Conservation (phyloP, 1,140 invertebrate genomes). For the Calliopsis andreniformis region DNA sequence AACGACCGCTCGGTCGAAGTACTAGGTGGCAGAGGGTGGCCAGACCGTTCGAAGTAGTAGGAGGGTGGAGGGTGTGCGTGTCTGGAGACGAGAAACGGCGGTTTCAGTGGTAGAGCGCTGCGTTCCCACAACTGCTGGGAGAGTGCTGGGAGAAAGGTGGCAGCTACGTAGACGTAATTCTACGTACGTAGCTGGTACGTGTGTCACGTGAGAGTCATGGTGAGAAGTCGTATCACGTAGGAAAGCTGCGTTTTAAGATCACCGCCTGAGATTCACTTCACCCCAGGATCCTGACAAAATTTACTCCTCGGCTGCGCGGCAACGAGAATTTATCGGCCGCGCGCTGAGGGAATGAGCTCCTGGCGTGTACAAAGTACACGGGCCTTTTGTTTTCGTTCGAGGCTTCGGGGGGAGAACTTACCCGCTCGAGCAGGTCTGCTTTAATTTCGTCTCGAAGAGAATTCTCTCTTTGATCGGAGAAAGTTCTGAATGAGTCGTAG, state of each 20-base stretch:
- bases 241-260: constrained; percentile 11
- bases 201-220: not conserved
- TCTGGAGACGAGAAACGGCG: constrained; percentile 24
- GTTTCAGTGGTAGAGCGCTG: constrained; percentile 32
- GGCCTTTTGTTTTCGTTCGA: not conserved
- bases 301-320: not conserved
- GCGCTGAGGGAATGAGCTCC: not conserved
- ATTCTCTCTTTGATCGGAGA: not conserved
- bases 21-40: not conserved
- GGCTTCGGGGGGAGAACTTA: too few species aligned
- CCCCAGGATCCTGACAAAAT: not conserved
- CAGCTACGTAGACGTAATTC: constrained; percentile 20
- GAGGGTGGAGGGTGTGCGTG: not conserved
- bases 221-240: constrained; percentile 20
- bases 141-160: not conserved
- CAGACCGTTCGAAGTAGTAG: not conserved
- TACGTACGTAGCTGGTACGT: not conserved
- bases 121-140: not conserved
- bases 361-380: not conserved
- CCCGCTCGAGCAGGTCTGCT: not conserved
- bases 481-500: not conserved
- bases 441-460: not conserved
- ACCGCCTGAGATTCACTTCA: constrained; percentile 14
- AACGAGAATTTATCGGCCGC: constrained; percentile 3
- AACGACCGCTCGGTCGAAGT: constrained; percentile 12